Conservation (phyloP, 2,797 vertebrate species). For the Anguilla anguilla region DNA sequence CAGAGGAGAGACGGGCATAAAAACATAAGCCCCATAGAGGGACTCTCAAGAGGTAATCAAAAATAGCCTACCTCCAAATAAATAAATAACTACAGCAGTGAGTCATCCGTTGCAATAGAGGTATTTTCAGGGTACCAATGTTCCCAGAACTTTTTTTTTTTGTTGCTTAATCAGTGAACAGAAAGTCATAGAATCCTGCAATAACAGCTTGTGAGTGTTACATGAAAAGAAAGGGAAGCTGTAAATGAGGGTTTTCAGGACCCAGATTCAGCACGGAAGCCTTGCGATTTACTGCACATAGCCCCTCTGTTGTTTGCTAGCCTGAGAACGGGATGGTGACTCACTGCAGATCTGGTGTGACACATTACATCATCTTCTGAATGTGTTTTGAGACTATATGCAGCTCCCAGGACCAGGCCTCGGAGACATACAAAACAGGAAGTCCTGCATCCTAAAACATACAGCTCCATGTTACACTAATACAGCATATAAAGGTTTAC, state of each 20-base stretch:
- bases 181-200: neutral
- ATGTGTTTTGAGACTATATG: no score
- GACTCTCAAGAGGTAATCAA: neutral
- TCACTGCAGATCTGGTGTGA: conserved; percentile 44
- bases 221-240: neutral
- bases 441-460: neutral
- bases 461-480: neutral
- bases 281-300: conserved; percentile 48
- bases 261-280: neutral
- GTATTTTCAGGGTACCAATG: neutral
- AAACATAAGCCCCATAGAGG: neutral
- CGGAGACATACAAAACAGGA: neutral
- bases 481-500: neutral
- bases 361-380: neutral
- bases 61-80: neutral
- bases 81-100: neutral
- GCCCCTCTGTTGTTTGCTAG: conserved; percentile 47
- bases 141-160: neutral
- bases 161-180: neutral
- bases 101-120: neutral
- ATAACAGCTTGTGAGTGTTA: neutral
- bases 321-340: conserved; percentile 54
- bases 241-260: neutral
- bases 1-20: neutral
- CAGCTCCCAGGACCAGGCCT: neutral